phyloP scores from a whole-genome alignment of 2,888 invertebrate genomes.

The Drosophila anomelani region DNA sequence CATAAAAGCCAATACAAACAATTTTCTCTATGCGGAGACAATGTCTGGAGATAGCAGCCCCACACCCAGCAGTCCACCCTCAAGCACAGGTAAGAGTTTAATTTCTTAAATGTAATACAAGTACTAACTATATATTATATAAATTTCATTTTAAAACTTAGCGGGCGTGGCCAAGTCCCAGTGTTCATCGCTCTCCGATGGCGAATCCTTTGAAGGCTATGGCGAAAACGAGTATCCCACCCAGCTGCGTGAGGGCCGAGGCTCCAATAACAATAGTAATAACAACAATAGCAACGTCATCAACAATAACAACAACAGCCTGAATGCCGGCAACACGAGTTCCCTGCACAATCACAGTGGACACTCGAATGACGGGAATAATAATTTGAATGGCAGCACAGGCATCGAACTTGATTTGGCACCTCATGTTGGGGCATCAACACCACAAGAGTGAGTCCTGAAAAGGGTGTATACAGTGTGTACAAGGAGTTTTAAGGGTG shows the following conservation, averaged over 20 bases:
- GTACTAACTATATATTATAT: neutral
- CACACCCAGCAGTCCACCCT: slow-evolving; percentile 84
- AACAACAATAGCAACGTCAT: slow-evolving; percentile 24
- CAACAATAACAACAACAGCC: slow-evolving; percentile 40
- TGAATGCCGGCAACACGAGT: slow-evolving; percentile 41
- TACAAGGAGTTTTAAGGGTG: neutral
- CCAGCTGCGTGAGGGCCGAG: slow-evolving; percentile 43
- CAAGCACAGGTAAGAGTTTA: slow-evolving; percentile 81
- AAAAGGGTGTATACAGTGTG: neutral
- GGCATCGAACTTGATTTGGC: slow-evolving; percentile 84
- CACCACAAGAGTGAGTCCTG: slow-evolving; percentile 74
- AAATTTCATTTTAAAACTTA: slow-evolving; percentile 6
- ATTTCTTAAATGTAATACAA: neutral
- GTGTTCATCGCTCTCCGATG: slow-evolving; percentile 88
- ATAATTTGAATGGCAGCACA: slow-evolving; percentile 75
- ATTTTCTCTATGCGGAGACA: slow-evolving; percentile 73
- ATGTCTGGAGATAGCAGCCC: slow-evolving; percentile 84
- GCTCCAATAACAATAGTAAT: slow-evolving; percentile 35
- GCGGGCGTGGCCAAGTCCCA: slow-evolving; percentile 84
- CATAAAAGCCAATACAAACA: slow-evolving; percentile 61
- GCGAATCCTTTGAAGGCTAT: slow-evolving; percentile 93
- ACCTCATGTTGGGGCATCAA: slow-evolving; percentile 82
- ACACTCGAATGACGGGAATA: slow-evolving; percentile 77
- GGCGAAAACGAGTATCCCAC: slow-evolving; percentile 86
- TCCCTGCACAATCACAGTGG: slow-evolving; percentile 65